Evolutionary conservation across 1,140 invertebrate genomes (phyloP).

Genomic region (Pseudomyrmex gracilis): DNA sequence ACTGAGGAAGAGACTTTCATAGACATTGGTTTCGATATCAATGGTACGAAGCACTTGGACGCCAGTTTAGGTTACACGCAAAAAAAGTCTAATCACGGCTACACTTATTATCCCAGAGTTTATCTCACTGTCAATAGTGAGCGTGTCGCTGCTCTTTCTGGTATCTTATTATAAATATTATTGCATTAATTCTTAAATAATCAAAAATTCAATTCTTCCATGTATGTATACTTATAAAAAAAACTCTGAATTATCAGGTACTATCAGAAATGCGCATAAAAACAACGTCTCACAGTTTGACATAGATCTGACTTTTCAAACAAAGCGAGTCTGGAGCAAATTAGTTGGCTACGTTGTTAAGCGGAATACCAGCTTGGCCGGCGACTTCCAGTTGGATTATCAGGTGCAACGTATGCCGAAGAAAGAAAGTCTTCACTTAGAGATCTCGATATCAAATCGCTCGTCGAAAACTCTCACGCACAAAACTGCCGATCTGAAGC

Average conservation of each 20-base stretch:
- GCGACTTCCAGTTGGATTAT: conserved; percentile 88
- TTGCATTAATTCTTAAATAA: conserved; percentile 5
- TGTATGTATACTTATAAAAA: not conserved
- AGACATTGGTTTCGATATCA: conserved; percentile 89
- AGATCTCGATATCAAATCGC: conserved; percentile 88
- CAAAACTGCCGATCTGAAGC: conserved; percentile 87
- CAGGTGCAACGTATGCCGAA: conserved; percentile 88
- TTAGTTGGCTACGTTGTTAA: conserved; percentile 89
- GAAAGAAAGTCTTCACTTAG: conserved; percentile 89
- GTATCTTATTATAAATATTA: conserved; percentile 83
- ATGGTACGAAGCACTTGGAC: conserved; percentile 90
- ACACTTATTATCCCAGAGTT: conserved; percentile 88
- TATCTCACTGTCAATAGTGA: conserved; percentile 89
- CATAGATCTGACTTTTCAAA: conserved; percentile 89
- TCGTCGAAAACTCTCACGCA: conserved; percentile 87
- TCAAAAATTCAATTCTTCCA: not conserved
- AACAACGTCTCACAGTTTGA: conserved; percentile 90
- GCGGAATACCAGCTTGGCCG: conserved; percentile 85
- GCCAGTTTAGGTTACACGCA: conserved; percentile 86
- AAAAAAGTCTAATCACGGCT: conserved; percentile 87
- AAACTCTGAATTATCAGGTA: conserved; percentile 68
- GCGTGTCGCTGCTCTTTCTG: conserved; percentile 88
- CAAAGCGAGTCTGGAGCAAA: conserved; percentile 88
- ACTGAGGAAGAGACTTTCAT: conserved; percentile 88
- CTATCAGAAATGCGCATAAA: conserved; percentile 87